Percentiles rank a stretch among this genome's conserved stretches.
These are phyloP conservation scores for Lamprotornis superbus DNA, from an alignment of 2,113 vertebrate genomes.

Conservation along the genomic window DNA sequence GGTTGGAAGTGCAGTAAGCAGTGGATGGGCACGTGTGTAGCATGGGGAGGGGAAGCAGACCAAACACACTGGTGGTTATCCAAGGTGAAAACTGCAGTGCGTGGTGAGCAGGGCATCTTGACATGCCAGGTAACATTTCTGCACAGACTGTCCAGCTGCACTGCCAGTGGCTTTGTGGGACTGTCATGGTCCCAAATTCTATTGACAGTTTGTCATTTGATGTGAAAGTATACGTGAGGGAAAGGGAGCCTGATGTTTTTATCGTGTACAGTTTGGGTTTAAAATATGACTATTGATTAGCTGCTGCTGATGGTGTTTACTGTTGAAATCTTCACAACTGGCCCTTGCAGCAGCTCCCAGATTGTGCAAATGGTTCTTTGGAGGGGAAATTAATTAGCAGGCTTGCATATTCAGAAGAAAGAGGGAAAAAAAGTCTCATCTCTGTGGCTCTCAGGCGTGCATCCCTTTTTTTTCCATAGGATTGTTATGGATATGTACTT, in stretches of 20 bases:
- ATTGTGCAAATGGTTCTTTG: background rate
- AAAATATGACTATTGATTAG: background rate
- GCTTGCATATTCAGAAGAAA: background rate
- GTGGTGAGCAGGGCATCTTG: fast-evolving
- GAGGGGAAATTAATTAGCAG: background rate
- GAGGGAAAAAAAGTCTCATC: background rate
- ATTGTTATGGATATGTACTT: background rate
- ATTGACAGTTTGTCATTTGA: background rate
- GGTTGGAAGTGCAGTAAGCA: background rate
- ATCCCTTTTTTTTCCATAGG: background rate
- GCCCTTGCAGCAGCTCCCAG: background rate
- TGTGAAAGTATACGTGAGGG: background rate
- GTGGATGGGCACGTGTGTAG: fast-evolving
- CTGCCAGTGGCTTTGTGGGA: background rate
- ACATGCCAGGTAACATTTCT: background rate
- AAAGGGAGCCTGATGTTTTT: background rate
- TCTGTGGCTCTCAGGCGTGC: background rate
- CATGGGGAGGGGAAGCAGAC: background rate
- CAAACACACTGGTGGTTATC: background rate
- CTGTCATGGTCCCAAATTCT: background rate
- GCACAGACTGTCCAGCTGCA: background rate
- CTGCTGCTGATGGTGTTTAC: background rate
- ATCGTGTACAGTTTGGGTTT: background rate
- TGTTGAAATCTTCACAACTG: background rate
- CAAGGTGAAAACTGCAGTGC: background rate